Conservation (phyloP, 2,797 vertebrate species). For the Pipistrellus pygmaeus region DNA sequence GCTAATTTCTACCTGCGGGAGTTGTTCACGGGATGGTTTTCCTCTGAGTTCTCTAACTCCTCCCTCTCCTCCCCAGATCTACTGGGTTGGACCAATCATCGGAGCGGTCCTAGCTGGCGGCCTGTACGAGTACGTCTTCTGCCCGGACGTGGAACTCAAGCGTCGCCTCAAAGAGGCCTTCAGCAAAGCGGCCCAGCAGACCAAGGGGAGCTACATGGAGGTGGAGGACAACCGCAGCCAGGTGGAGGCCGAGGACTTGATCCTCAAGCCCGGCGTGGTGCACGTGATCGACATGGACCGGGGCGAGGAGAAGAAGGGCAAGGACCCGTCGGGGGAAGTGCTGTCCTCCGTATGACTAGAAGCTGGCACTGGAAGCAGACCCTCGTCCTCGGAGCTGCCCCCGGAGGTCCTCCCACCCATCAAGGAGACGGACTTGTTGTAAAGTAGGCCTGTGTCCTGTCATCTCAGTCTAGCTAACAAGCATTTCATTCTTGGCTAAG, state of each 20-base stretch:
- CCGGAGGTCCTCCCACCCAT: constrained; percentile 86
- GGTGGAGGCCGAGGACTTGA: constrained; percentile 90
- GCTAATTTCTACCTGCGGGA: not conserved
- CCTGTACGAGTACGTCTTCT: constrained; percentile 96
- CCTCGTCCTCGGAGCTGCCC: constrained; percentile 87
- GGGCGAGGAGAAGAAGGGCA: constrained; percentile 91
- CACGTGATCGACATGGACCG: constrained; percentile 91
- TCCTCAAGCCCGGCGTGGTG: constrained; percentile 90
- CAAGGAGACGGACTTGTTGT: constrained; percentile 92
- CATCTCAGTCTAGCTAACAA: constrained; percentile 69
- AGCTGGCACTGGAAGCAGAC: constrained; percentile 92
- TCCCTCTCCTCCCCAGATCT: constrained; percentile 89
- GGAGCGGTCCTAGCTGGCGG: constrained; percentile 93
- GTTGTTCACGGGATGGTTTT: not conserved
- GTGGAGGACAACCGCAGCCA: constrained; percentile 91
- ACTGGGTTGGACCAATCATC: constrained; percentile 96
- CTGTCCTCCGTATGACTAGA: constrained; percentile 97
- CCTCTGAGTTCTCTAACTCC: not conserved
- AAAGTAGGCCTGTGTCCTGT: constrained; percentile 75
- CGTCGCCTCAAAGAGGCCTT: constrained; percentile 91
- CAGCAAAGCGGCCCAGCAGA: constrained; percentile 89
- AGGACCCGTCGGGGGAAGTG: constrained; percentile 91
- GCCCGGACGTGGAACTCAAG: constrained; percentile 93
- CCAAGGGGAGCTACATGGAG: constrained; percentile 93
- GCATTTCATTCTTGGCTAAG: constrained; percentile 67